Evolutionary conservation across 2,113 vertebrate genomes (phyloP), one percentile per base, ranked within the genome.

Genomic region (Pagrus major): DNA sequence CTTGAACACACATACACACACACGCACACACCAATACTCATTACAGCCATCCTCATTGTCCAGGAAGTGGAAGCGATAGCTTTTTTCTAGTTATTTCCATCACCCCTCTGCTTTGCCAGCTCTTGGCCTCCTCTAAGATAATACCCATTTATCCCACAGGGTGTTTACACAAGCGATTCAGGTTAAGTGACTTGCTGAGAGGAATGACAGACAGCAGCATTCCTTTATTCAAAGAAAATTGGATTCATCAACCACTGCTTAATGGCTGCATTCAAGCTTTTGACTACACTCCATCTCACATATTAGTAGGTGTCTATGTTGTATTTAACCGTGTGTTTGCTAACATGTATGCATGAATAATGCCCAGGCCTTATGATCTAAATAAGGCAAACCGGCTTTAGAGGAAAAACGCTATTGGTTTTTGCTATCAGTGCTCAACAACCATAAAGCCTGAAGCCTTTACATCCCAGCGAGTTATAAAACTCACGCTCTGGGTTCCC

Each of bases 171-270:
- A 88, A 85, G 88, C 76, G 44, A 71, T 81, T 84, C 88, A 86
- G 91, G 89, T 90, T 91, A 92, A 93, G 81, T 89, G 89, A 92
- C 86, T 87, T n/a, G 73, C 81, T 42, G 83, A 88, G 83, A 81
- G 81, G 66, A 79, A 86, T 76, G 86, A 87, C 89, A 86, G 84
- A 90, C 87, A 75, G 67, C 68, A 51, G 84, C 81, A 75, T 80
- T 71, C 47, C 60, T 84, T 87, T 79, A 87, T 82, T 86, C 77
- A 86, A 84, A 76, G 69, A 56, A 85, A 85, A 93, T 87, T 92
- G 86, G 90, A 93, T 91, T 88, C 86, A 91, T 93, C 86, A 88
- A 67, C 68, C 67, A 42, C 80, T 76, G 83, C 76, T 81, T 88
- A 88, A 88, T 89, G 87, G 63, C 35, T 66, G 64, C 75, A 80